phyloP scores from a whole-genome alignment of 2,888 invertebrate genomes.

The Athetis lepigone region DNA sequence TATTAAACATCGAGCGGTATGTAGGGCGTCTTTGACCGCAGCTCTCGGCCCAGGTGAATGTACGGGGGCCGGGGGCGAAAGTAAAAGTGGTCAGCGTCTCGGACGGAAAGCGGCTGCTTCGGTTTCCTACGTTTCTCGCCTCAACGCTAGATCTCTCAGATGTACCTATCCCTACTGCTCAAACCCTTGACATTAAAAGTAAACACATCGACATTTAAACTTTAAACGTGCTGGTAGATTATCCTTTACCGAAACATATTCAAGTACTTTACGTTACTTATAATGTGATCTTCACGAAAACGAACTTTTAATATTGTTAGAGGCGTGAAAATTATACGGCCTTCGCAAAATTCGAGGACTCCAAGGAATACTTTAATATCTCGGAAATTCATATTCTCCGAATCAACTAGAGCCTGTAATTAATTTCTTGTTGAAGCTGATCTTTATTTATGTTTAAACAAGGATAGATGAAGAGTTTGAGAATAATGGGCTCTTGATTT shows the following conservation, averaged over 20 bases:
- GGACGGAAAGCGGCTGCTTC: slow-evolving; percentile 73
- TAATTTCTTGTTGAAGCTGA: slow-evolving; percentile 39
- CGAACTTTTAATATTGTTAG: not conserved
- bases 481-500: slow-evolving; percentile 11
- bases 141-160: slow-evolving; percentile 46
- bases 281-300: slow-evolving; percentile 22
- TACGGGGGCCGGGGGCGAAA: slow-evolving; percentile 82
- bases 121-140: slow-evolving; percentile 74
- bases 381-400: slow-evolving; percentile 48
- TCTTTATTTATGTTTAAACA: slow-evolving; percentile 39
- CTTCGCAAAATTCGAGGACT: slow-evolving; percentile 30
- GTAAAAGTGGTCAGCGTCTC: slow-evolving; percentile 83
- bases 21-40: slow-evolving; percentile 75
- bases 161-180: not conserved
- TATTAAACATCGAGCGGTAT: slow-evolving; percentile 71
- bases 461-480: slow-evolving; percentile 5
- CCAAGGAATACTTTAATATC: slow-evolving; percentile 27
- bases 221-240: slow-evolving; percentile 17
- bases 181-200: slow-evolving; percentile 1
- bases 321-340: slow-evolving; percentile 4
- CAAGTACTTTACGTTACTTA: slow-evolving; percentile 17
- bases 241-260: slow-evolving; percentile 29
- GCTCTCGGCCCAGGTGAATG: slow-evolving; percentile 80
- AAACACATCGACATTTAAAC: slow-evolving; percentile 15
- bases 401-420: slow-evolving; percentile 42